Evolutionary conservation across 2,113 vertebrate genomes (phyloP).

Genomic region (Equus przewalskii): DNA sequence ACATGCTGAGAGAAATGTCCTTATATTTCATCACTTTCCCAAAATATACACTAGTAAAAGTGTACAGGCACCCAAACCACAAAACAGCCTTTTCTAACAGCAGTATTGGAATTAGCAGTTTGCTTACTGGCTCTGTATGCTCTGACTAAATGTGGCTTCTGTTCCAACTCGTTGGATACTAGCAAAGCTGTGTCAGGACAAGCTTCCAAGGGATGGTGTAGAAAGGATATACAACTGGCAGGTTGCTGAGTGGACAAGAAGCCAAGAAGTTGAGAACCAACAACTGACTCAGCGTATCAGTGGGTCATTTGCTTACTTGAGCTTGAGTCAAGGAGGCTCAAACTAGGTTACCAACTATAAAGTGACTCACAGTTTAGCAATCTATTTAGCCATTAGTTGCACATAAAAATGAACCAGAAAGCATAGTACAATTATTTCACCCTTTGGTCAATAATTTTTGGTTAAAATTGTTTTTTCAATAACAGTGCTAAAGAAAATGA

Average conservation of each 20-base stretch:
- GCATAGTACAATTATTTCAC: not conserved
- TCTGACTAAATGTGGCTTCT: constrained; percentile 23
- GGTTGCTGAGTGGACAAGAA: constrained; percentile 76
- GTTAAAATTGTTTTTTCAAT: not conserved
- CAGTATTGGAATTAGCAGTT: constrained; percentile 7
- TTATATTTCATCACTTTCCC: constrained; percentile 64
- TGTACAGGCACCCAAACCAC: constrained; percentile 4
- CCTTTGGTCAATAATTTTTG: constrained; percentile 17
- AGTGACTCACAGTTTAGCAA: constrained; percentile 60
- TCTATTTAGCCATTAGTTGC: not conserved
- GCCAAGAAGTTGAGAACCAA: constrained; percentile 55
- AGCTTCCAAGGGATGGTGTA: constrained; percentile 2
- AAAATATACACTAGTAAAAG: constrained; percentile 66
- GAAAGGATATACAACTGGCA: constrained; percentile 48
- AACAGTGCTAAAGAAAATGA: not conserved
- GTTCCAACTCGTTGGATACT: constrained; percentile 71
- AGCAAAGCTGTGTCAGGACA: constrained; percentile 61
- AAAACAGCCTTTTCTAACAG: not conserved
- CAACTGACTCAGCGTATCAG: constrained; percentile 75
- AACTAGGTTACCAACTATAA: constrained; percentile 56
- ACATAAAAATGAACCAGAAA: constrained; percentile 36
- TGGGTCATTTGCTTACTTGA: constrained; percentile 59
- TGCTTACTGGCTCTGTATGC: constrained; percentile 1
- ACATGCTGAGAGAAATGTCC: not conserved
- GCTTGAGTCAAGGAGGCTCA: constrained; percentile 30